Evolutionary conservation across 2,113 vertebrate species (phyloP), one percentile per base, ranked within the genome.

Genomic region (Pterocles burchelli): DNA sequence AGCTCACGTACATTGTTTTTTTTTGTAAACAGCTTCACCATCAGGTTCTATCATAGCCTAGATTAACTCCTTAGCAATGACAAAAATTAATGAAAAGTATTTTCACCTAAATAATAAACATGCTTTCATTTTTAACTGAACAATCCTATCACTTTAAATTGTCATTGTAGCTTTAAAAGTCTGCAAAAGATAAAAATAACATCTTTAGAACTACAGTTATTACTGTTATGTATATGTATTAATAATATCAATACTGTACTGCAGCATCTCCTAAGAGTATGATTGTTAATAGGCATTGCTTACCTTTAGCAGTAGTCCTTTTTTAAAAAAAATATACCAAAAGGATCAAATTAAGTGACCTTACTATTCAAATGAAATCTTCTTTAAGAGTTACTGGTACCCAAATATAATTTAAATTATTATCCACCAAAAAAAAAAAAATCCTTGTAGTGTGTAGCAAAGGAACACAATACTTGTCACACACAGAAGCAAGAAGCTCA

Each of bases 1-100:
- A 91, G 91, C 74, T 89, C 88, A 73, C 0, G 26, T 95, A 83
- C 66, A 94, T 49, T 91, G 96, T 93, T 96, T 91, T 79, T 70
- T 88, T 94, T 71, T 80, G 73, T 73, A 85, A 95, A 88, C 59
- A 70, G 84, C 74, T 25, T 76, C 84, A 70, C 63, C 74, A 93
- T 76, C 74, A 91, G 77, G 71, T 88, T 79, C 90, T 88, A 57
- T 77, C 77, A 51, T 1, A 79, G 85, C 67, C 55, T 41, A 75
- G 28, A 86, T 85, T 85, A 74, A 74, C 67, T 94, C 43, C 87
- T 88, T 67, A 83, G 41, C 41, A 75, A 92, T 43, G 66, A 78
- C 18, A 89, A 92, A 92, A 75, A 85, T 46, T 46, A 88, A 84
- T 46, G 45, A n/a, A 26, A 85, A 51, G 10, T 52, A 79, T 83